Evolutionary conservation across 2,888 invertebrate species (phyloP).

Genomic region (Gerris lacustris): DNA sequence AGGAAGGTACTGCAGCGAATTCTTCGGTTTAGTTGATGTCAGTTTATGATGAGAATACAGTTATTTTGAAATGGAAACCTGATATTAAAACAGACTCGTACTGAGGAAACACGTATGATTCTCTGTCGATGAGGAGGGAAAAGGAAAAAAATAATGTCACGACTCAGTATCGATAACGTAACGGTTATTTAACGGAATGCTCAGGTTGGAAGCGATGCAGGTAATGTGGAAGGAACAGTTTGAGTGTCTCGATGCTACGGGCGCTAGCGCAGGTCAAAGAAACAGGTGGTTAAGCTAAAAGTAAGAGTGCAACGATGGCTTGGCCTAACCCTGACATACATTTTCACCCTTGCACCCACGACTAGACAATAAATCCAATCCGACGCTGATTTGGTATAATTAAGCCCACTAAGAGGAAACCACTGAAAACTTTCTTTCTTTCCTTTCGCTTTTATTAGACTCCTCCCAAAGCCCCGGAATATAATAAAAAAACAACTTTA

Average conservation of each 20-base stretch:
- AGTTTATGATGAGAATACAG: no score
- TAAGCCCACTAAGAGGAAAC: background rate
- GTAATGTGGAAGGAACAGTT: background rate
- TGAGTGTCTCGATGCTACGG: no score
- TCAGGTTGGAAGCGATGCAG: no score
- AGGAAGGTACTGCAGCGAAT: no score
- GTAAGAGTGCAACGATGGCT: background rate
- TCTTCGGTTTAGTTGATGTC: no score
- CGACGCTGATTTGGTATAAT: background rate
- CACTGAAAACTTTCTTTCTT: background rate
- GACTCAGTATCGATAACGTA: no score
- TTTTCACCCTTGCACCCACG: background rate
- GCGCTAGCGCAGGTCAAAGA: background rate
- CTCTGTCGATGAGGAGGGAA: no score
- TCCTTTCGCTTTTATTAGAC: background rate
- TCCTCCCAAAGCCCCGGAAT: background rate
- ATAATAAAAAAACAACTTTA: background rate
- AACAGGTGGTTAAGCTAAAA: background rate
- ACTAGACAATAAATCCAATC: background rate
- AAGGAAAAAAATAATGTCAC: no score
- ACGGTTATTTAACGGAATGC: no score
- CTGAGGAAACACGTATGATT: no score
- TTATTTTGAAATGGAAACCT: no score
- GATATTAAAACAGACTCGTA: no score
- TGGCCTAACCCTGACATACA: background rate